These are phyloP conservation scores for Mayetiola destructor DNA, from an alignment of 2,888 invertebrate genomes.

Conservation along the genomic window DNA sequence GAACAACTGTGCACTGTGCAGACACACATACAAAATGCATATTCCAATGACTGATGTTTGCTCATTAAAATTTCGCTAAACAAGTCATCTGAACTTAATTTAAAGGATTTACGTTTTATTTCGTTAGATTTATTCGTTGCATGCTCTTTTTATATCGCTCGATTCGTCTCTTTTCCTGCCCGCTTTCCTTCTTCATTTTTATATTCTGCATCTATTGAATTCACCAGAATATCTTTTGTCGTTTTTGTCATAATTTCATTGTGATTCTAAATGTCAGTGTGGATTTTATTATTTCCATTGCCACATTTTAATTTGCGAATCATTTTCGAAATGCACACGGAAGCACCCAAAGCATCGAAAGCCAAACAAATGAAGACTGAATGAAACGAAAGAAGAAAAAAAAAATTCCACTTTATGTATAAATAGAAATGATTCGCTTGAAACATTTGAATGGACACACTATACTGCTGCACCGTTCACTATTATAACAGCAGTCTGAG, in stretches of 20 bases:
- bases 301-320: conserved; percentile 8
- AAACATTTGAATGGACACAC: background rate
- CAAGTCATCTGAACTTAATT: conserved; percentile 7
- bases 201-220: no score
- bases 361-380: background rate
- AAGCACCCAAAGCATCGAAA: no score
- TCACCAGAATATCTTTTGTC: no score
- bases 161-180: background rate
- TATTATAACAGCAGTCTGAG: no score
- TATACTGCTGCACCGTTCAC: no score
- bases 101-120: conserved; percentile 4
- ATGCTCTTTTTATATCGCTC: background rate
- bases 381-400: background rate
- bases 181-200: background rate
- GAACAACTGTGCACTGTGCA: no score
- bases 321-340: background rate
- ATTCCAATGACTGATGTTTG: conserved; percentile 6
- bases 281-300: no score
- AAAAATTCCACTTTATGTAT: background rate
- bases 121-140: background rate
- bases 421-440: background rate
- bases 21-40: no score
- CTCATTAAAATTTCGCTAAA: conserved; percentile 12
- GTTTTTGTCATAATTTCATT: no score
- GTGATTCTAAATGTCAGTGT: no score